Evolutionary conservation across 2,113 vertebrate species (phyloP), one percentile per base, ranked within the genome.

Genomic region (Brienomyrus brachyistius): DNA sequence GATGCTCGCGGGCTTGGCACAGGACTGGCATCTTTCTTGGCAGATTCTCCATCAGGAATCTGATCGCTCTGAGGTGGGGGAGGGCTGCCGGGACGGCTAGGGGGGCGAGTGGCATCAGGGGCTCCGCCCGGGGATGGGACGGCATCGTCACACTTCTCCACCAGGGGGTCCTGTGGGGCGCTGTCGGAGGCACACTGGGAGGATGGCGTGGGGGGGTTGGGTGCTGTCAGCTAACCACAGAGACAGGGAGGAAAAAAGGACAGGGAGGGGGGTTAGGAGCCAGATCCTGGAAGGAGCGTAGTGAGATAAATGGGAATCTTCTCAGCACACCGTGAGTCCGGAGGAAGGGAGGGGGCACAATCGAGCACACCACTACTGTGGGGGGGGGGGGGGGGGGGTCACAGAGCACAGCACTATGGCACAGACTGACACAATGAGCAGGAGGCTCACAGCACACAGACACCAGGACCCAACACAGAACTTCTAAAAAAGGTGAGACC

Each of bases 151-250:
- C 93, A 94, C 88, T 93, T 96, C 86, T 96, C 96, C 90, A 94
- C 92, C 50, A 93, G 95, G 48, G 95, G 95, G 88, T 94, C 95
- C 90, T 86, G 96, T 77, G 95, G 95, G 94, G 95, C 96, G 88
- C 95, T 96, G 92, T 96, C 96, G 5, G 96, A 97, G 91, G 95
- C 95, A 51, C 95, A 96, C 54, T 96, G 96, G 66, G 94, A 96
- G 47, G 96, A 96, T 93, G 95, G 95, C 89, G 95, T 95, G 90
- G 96, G 96, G 93, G 95, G 95, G 91, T 95, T 95, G 89, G 95
- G 95, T 90, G 96, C 95, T 66, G 96, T 97, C 92, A 97, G 93
- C 97, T 97, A 91, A 31, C 92, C 23, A 88, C 84, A 27, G 88
- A 87, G 94, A 90, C 90, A 91, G 19, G 35, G 54, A 62, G 10